A percentile compares a stretch with the other conserved stretches of the same genome.
phyloP scores from a whole-genome alignment of 2,113 vertebrate genomes.

The Tragelaphus strepsiceros region DNA sequence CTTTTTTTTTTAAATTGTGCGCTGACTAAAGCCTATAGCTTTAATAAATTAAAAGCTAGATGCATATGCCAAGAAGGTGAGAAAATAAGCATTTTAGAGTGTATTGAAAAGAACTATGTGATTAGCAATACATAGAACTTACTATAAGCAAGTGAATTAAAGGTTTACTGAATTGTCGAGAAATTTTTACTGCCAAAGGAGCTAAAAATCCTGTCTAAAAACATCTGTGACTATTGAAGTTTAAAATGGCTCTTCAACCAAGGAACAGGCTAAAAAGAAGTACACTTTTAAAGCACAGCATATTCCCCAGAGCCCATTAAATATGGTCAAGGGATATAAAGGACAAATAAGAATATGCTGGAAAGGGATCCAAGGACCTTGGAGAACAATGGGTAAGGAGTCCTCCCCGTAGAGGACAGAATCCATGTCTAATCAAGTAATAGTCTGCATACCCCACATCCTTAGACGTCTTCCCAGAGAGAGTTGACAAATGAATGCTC shows the following conservation, averaged over 20 bases:
- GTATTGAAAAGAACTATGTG: neutral
- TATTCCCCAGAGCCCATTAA: neutral
- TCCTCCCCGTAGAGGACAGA: neutral
- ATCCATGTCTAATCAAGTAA: neutral
- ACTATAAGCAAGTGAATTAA: neutral
- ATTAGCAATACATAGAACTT: neutral
- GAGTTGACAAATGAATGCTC: neutral
- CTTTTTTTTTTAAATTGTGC: neutral
- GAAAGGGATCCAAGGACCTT: neutral
- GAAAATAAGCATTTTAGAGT: neutral
- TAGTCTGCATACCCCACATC: neutral
- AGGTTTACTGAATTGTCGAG: neutral
- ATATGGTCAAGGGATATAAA: neutral
- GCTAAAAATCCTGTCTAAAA: constrained; percentile 3
- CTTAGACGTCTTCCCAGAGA: neutral
- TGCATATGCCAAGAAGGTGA: neutral
- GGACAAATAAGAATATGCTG: neutral
- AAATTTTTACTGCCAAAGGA: neutral
- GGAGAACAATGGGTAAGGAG: neutral
- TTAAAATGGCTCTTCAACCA: neutral
- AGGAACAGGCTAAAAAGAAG: neutral
- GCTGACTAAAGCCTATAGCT: neutral
- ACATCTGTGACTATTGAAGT: neutral
- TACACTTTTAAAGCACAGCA: neutral
- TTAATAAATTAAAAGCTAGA: constrained; percentile 18